Percentiles rank a stretch among this genome's conserved stretches.
Conservation (phyloP, 1,140 invertebrate genomes). For the Cephus cinctus region DNA sequence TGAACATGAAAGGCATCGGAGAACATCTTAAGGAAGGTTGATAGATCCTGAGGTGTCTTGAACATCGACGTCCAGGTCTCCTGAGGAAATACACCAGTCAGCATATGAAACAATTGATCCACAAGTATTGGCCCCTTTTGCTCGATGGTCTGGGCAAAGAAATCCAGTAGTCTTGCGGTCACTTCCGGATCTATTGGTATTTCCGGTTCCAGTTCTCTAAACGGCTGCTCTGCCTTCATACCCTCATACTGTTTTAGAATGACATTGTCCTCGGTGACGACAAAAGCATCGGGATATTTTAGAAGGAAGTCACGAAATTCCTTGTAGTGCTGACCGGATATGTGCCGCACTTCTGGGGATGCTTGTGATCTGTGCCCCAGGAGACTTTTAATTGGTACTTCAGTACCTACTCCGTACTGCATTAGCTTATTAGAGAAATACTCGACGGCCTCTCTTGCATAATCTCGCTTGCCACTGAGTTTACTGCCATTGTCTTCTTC, state of each 20-base stretch:
- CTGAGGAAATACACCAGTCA: slow-evolving; percentile 75
- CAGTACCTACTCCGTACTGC: slow-evolving; percentile 84
- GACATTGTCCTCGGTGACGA: slow-evolving; percentile 85
- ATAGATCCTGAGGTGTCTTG: slow-evolving; percentile 81
- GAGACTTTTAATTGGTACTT: slow-evolving; percentile 91
- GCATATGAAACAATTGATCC: slow-evolving; percentile 80
- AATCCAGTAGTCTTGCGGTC: slow-evolving; percentile 74
- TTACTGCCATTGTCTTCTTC: slow-evolving; percentile 54
- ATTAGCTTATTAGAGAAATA: slow-evolving; percentile 91
- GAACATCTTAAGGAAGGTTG: slow-evolving; percentile 86
- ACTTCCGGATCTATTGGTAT: slow-evolving; percentile 78
- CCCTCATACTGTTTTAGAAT: slow-evolving; percentile 67
- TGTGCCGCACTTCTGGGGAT: slow-evolving; percentile 91
- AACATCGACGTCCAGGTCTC: slow-evolving; percentile 80
- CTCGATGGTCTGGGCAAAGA: slow-evolving; percentile 75
- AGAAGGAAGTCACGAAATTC: slow-evolving; percentile 91
- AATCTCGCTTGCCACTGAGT: slow-evolving; percentile 71
- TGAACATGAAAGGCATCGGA: slow-evolving; percentile 89
- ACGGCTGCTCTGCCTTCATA: slow-evolving; percentile 51
- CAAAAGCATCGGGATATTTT: slow-evolving; percentile 84
- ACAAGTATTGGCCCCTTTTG: slow-evolving; percentile 78
- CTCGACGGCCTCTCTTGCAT: slow-evolving; percentile 89
- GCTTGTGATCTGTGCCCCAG: slow-evolving; percentile 92
- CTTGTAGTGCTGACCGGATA: slow-evolving; percentile 90
- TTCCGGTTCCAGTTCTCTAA: slow-evolving; percentile 62